These are phyloP conservation scores for Vesta saturnalis DNA, from an alignment of 2,888 invertebrate species.

Conservation along the genomic window DNA sequence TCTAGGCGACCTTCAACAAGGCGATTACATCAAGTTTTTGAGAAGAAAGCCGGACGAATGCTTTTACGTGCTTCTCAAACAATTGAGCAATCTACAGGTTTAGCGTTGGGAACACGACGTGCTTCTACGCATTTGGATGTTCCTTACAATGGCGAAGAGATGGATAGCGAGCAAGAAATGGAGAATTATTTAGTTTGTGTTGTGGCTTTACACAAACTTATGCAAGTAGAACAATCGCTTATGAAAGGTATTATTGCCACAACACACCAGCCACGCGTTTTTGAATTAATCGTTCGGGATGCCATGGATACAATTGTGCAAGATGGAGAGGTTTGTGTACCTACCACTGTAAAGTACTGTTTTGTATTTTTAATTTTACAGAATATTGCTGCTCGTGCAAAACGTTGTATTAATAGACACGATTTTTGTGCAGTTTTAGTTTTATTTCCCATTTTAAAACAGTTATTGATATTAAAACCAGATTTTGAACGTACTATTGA, in stretches of 20 bases:
- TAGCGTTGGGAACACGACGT: constrained; percentile 76
- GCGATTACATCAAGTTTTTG: constrained; percentile 84
- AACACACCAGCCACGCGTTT: constrained; percentile 82
- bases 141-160: constrained; percentile 65
- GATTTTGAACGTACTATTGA: constrained; percentile 83
- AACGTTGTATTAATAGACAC: constrained; percentile 78
- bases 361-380: constrained; percentile 53
- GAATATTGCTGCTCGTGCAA: constrained; percentile 78
- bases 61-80: constrained; percentile 86
- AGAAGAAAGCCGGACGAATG: constrained; percentile 85
- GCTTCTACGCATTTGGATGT: constrained; percentile 61
- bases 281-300: constrained; percentile 84
- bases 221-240: constrained; percentile 86
- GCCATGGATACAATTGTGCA: constrained; percentile 86
- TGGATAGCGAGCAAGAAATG: constrained; percentile 81
- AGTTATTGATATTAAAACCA: constrained; percentile 78
- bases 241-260: constrained; percentile 87
- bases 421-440: constrained; percentile 84
- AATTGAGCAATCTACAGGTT: constrained; percentile 81
- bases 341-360: background rate
- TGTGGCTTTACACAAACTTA: constrained; percentile 83
- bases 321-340: constrained; percentile 78
- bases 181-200: constrained; percentile 85
- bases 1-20: constrained; percentile 81
- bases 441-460: constrained; percentile 84